A percentile compares a stretch with the other conserved stretches of the same genome.
Evolutionary conservation across 1,140 invertebrate genomes (phyloP).

Genomic region (Berghia stephanieae): DNA sequence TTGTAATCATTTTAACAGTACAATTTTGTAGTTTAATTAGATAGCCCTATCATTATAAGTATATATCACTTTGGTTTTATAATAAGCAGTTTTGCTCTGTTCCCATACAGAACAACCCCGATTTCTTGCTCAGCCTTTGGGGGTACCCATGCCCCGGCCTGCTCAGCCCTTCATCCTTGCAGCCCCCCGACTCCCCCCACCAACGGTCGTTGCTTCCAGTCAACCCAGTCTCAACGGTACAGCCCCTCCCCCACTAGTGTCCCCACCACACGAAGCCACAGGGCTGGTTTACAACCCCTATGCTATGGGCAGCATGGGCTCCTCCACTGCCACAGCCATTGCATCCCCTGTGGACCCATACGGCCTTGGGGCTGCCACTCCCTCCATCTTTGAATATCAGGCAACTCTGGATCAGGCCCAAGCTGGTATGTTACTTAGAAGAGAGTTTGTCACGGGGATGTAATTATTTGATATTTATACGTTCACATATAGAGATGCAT

Average conservation of each 20-base stretch:
- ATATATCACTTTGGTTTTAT: no score
- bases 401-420: constrained; percentile 49
- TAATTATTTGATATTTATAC: no score
- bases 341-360: constrained; percentile 46
- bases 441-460: constrained; percentile 28
- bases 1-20: no score
- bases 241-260: constrained; percentile 59
- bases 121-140: constrained; percentile 47
- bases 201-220: constrained; percentile 35
- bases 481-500: no score
- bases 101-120: constrained; percentile 51
- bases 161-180: constrained; percentile 52
- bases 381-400: constrained; percentile 57
- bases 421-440: constrained; percentile 57
- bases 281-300: constrained; percentile 31
- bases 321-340: constrained; percentile 51
- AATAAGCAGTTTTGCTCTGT: not conserved
- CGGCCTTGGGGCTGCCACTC: constrained; percentile 43
- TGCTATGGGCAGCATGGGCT: constrained; percentile 42
- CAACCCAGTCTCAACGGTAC: constrained; percentile 47
- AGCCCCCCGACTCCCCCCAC: constrained; percentile 47
- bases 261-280: constrained; percentile 37
- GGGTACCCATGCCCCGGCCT: constrained; percentile 47
- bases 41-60: no score
- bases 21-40: no score